phyloP scores from a whole-genome alignment of 2,888 invertebrate species.

The Drosophila limbata region DNA sequence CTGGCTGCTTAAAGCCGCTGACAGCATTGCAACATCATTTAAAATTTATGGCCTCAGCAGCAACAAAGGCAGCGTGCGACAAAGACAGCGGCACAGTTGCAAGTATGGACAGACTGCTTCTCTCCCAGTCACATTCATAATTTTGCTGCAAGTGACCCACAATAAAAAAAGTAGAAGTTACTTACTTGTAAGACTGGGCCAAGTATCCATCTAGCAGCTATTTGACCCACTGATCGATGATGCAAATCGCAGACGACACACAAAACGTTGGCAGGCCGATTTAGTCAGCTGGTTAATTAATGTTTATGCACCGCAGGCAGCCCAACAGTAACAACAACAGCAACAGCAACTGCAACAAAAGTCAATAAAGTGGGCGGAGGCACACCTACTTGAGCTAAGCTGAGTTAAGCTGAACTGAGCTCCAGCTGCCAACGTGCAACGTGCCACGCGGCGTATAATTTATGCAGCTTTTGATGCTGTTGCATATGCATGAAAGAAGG shows the following conservation, averaged over 20 bases:
- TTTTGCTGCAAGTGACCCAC: conserved; percentile 63
- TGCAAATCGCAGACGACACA: conserved; percentile 37
- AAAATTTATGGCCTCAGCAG: conserved; percentile 62
- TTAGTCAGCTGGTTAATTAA: conserved; percentile 47
- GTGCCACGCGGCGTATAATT: conserved; percentile 68
- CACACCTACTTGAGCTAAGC: conserved; percentile 12
- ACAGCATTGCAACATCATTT: conserved; percentile 69
- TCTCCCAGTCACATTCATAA: conserved; percentile 27
- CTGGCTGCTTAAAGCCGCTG: conserved; percentile 26
- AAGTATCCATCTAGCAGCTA: conserved; percentile 28
- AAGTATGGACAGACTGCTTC: neutral
- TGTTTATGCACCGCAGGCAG: conserved; percentile 46
- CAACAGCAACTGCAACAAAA: conserved; percentile 14
- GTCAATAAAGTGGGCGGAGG: conserved; percentile 49
- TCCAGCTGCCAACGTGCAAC: conserved; percentile 36
- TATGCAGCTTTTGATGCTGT: conserved; percentile 74
- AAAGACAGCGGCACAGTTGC: conserved; percentile 13
- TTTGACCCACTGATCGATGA: conserved; percentile 57
- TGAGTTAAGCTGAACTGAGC: conserved; percentile 19
- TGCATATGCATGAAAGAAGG: conserved; percentile 68
- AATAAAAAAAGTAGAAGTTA: conserved; percentile 30
- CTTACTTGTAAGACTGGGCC: conserved; percentile 33
- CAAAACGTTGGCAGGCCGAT: conserved; percentile 29
- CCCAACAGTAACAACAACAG: neutral
- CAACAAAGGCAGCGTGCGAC: neutral